Base-by-base conservation (phyloP, 1,140 invertebrate genomes). In the Galendromus occidentalis region DNA sequence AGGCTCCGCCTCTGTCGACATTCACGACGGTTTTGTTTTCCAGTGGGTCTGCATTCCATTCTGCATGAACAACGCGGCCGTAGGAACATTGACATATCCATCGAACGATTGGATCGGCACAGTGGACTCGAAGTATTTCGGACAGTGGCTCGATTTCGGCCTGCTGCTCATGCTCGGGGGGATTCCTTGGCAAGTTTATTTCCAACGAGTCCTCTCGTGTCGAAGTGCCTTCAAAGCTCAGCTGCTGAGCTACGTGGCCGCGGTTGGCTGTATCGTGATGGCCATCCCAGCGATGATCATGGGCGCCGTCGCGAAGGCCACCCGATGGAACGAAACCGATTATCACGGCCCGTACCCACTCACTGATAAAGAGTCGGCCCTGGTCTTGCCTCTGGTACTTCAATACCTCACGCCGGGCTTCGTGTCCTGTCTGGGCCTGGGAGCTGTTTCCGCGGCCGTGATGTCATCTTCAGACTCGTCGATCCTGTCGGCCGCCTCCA, bases 161-260 rank as follows among this genome's bases (percentile, higher is more conserved):
- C 78, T 98, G 64, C 79, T 98, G 55, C 80, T 98, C 7, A 81
- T 96, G 45, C 95, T 97, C 72, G 95, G 95, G 7, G 95, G 95
- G 28, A 97, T 98, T 71, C 95, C 95, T 0, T 98, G 95, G 95
- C 91, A 94, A 82, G 92, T 96, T 2, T 98, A 97, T 74, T 98
- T 98, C 77, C 95, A 98, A 79, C 79, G 95, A 44, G 94, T 98
- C 0, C 77, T 98, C 64, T 96, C 92, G 42, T 91, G 90, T 69
- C 93, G 92, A 79, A 89, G 90, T 1, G 91, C 92, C 0, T 82
- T 83, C 0, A 83, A 90, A 66, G 94, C 94, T 7, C 90, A 97
- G 77, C 74, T 95, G 22, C 78, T 98, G 63, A 96, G 91, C n/a
- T 98, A 93, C 76, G 88, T 96, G 25, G 94, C 94, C 0, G 92